Evolutionary conservation across 2,113 vertebrate genomes (phyloP).

Genomic region (Phrynosoma platyrhinos): DNA sequence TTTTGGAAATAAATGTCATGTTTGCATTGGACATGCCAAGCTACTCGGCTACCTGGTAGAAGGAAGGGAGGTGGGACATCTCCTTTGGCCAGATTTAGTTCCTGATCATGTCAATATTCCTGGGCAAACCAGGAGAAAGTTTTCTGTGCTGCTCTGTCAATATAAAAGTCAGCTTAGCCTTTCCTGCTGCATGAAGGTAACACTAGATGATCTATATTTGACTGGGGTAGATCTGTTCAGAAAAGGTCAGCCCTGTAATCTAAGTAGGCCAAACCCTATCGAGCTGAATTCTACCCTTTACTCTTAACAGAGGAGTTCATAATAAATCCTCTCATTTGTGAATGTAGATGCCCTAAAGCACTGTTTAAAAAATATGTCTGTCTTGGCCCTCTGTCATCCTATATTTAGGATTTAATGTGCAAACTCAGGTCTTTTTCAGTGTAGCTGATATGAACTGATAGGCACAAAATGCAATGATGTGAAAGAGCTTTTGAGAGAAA

Average conservation of each 20-base stretch:
- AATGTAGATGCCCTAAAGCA: neutral
- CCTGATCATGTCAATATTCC: neutral
- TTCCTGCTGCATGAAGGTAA: slow-evolving; percentile 51
- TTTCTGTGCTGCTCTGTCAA: neutral
- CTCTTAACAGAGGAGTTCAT: slow-evolving; percentile 29
- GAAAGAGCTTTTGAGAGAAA: neutral
- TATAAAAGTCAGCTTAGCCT: slow-evolving; percentile 16
- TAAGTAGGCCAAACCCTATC: slow-evolving; percentile 51
- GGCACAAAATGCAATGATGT: slow-evolving; percentile 1
- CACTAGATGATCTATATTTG: slow-evolving; percentile 71
- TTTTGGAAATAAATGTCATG: neutral
- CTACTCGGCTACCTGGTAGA: neutral
- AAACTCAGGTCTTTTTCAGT: slow-evolving; percentile 10
- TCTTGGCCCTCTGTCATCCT: neutral
- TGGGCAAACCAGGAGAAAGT: neutral
- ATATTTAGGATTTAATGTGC: slow-evolving; percentile 23
- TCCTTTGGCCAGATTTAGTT: neutral
- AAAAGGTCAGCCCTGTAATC: slow-evolving; percentile 70
- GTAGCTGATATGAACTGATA: neutral
- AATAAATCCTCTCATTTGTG: slow-evolving; percentile 37
- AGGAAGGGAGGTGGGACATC: neutral
- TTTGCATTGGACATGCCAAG: neutral
- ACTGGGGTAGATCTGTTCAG: slow-evolving; percentile 42
- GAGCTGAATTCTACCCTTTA: slow-evolving; percentile 39
- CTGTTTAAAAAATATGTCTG: slow-evolving; percentile 35